These are phyloP conservation scores for Lasioglossum villosulum DNA, from an alignment of 2,888 invertebrate genomes.

Conservation along the genomic window DNA sequence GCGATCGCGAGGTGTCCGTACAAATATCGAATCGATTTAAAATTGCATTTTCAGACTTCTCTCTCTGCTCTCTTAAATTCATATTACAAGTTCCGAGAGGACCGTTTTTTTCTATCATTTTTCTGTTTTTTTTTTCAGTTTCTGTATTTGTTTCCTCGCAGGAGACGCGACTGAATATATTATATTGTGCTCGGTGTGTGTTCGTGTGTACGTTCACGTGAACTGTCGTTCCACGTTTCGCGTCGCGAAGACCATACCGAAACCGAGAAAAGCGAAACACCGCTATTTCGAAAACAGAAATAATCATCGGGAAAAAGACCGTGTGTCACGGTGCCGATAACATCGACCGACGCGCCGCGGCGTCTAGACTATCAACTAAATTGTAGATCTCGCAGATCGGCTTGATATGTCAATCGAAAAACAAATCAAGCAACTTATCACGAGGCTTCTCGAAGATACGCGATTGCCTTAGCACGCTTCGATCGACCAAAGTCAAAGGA, in stretches of 20 bases:
- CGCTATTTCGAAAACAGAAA: not conserved
- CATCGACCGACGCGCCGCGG: conserved; percentile 12
- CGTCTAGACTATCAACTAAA: conserved; percentile 51
- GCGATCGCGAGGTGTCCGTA: conserved; percentile 29
- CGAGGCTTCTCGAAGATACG: not conserved
- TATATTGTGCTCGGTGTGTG: conserved; percentile 34
- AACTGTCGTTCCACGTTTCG: not conserved
- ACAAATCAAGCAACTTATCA: conserved; percentile 56
- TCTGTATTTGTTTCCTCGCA: not conserved
- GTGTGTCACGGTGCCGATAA: not conserved
- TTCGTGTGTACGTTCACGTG: conserved; percentile 25
- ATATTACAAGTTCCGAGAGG: conserved; percentile 5
- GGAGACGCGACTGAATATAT: conserved; percentile 20
- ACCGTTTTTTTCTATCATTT: not conserved
- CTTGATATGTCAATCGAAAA: conserved; percentile 80
- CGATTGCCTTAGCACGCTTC: conserved; percentile 3
- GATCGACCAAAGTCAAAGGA: conserved; percentile 8
- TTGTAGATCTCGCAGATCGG: conserved; percentile 77
- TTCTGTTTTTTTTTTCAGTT: not conserved
- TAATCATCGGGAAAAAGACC: not conserved
- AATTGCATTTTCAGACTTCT: conserved; percentile 40
- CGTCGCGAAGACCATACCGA: not conserved
- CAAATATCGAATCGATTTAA: conserved; percentile 32
- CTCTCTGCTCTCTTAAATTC: conserved; percentile 11
- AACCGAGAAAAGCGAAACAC: conserved; percentile 7